phyloP scores from a whole-genome alignment of 2,888 invertebrate genomes.

The Portevinia maculata region DNA sequence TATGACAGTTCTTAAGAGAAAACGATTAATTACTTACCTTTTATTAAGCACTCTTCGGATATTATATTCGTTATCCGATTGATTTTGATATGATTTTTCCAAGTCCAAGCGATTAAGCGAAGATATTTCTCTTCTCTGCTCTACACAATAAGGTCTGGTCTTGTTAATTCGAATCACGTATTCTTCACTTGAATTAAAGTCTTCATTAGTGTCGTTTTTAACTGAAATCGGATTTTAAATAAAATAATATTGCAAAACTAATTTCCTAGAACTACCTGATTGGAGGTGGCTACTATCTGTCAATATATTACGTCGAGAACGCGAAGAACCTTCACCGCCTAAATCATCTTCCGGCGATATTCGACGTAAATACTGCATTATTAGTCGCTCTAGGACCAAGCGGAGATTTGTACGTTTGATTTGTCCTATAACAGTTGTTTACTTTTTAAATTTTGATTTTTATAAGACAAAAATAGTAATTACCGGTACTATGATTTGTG shows the following conservation, averaged over 20 bases:
- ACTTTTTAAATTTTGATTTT: background rate
- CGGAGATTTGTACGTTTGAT: slow-evolving; percentile 73
- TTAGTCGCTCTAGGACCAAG: slow-evolving; percentile 75
- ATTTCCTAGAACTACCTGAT: no score
- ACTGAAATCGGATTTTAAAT: background rate
- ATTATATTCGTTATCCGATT: slow-evolving; percentile 79
- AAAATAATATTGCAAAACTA: no score
- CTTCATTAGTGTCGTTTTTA: slow-evolving; percentile 42
- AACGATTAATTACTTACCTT: slow-evolving; percentile 82
- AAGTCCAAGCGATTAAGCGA: slow-evolving; percentile 75
- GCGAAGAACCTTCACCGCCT: slow-evolving; percentile 53
- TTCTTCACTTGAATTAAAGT: slow-evolving; percentile 22
- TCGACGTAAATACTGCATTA: slow-evolving; percentile 76
- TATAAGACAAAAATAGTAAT: background rate
- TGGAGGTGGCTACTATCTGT: background rate
- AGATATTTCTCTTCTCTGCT: slow-evolving; percentile 73
- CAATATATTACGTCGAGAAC: slow-evolving; percentile 36
- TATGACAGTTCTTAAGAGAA: slow-evolving; percentile 7
- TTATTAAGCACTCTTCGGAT: slow-evolving; percentile 84
- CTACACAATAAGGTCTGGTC: slow-evolving; percentile 52
- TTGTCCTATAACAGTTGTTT: slow-evolving; percentile 39
- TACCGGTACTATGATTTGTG: slow-evolving; percentile 3
- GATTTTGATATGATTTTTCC: slow-evolving; percentile 74
- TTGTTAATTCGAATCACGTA: slow-evolving; percentile 46
- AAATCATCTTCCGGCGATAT: slow-evolving; percentile 74